A percentile compares a stretch with the other conserved stretches of the same genome.
Conservation (phyloP, 1,140 invertebrate species). For the Intoshia linei region DNA sequence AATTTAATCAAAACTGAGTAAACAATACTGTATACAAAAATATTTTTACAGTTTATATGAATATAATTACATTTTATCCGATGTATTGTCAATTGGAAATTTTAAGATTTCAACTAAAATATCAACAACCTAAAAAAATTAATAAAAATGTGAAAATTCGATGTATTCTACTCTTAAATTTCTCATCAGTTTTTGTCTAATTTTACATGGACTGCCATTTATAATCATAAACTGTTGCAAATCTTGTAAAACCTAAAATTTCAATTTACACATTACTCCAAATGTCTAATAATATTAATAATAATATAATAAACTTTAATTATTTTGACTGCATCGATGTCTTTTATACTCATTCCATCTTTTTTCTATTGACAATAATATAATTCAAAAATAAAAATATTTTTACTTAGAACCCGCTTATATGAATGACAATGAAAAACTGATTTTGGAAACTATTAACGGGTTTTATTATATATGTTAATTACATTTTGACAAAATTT, state of each 20-base stretch:
- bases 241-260: conserved; percentile 14
- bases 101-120: too few relatives aligned
- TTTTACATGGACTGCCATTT: conserved; percentile 14
- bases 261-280: background rate
- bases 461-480: conserved; percentile 1
- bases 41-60: too few relatives aligned
- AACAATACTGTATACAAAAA: too few relatives aligned
- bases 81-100: too few relatives aligned
- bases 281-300: background rate
- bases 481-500: conserved; percentile 7
- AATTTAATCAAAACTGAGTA: too few relatives aligned
- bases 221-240: conserved; percentile 16
- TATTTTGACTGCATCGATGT: conserved; percentile 8
- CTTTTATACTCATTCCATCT: conserved; percentile 9
- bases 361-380: conserved; percentile 10
- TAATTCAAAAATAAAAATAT: too few relatives aligned
- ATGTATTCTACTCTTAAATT: conserved; percentile 15
- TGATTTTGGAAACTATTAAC: background rate
- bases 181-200: conserved; percentile 20
- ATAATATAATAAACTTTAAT: conserved; percentile 1
- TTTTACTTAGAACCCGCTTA: too few relatives aligned
- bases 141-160: too few relatives aligned
- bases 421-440: too few relatives aligned
- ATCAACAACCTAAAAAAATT: too few relatives aligned
- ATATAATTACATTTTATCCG: too few relatives aligned